Evolutionary conservation across 2,888 invertebrate species (phyloP), one percentile per base, ranked within the genome.

Genomic region (Phrixothrix hirtus): DNA sequence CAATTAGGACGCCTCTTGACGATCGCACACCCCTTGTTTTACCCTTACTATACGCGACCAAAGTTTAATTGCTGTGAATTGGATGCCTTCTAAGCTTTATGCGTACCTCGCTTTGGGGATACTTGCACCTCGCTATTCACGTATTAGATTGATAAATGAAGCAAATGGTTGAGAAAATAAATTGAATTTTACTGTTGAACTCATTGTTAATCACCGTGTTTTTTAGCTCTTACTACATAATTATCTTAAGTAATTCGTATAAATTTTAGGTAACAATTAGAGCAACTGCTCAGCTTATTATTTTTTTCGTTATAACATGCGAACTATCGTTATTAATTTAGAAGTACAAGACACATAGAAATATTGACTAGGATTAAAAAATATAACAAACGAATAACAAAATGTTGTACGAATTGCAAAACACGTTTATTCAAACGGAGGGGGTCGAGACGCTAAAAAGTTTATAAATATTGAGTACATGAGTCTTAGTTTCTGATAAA

Each of bases 11-110:
- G 43, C 63, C 60, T 57, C 55, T 45, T 46, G 35, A 30, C 58
- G 47, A 57, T 60, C 61, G 62, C 63, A 57, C 58, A 55, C 63
- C 61, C 61, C 67, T 67, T 70, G 69, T 69, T 69, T 69, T 63
- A 64, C 58, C 61, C 66, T 60, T 31, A 34, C 32, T 36, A 21
- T 42, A 41, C 9, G 43, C 47, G 43, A 37, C 54, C 49, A 35
- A 45, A 45, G 49, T 55, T 55, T 55, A 55, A 55, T 55, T 55
- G 55, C 55, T 39, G 49, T 12, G 49, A 48, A 42, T 43, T 38
- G 41, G 38, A 53, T 38, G 37, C 37, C 21, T 38, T 47, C 36
- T 48, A 32, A 21, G 25, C 52, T 27, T 38, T 51, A 39, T 21
- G 34, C 12, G 30, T 6, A 26, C 16, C 9, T 35, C 15, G 21